Percentiles rank a stretch among this genome's conserved stretches.
Conservation (phyloP, 1,140 invertebrate genomes). For the Heliothis virescens region DNA sequence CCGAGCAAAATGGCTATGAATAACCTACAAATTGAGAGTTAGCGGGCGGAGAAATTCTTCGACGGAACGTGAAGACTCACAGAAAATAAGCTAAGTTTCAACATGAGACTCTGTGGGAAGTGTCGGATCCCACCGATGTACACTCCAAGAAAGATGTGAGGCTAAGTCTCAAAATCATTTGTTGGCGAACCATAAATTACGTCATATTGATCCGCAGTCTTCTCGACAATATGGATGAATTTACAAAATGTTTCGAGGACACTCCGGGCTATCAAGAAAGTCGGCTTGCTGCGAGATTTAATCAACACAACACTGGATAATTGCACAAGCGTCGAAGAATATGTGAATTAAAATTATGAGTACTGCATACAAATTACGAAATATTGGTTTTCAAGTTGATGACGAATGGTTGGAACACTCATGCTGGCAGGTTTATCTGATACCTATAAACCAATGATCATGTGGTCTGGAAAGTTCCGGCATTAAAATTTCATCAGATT, state of each 20-base stretch:
- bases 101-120: too few relatives aligned
- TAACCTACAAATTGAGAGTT: constrained; percentile 23
- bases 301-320: neutral
- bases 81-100: too few relatives aligned
- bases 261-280: neutral
- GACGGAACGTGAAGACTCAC: too few relatives aligned
- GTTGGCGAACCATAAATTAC: constrained; percentile 15
- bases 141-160: neutral
- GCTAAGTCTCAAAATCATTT: constrained; percentile 14
- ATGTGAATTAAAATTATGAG: neutral
- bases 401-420: constrained; percentile 52
- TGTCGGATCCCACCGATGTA: neutral
- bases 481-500: constrained; percentile 65
- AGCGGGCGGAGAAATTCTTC: constrained; percentile 3
- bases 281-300: neutral
- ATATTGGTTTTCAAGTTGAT: constrained; percentile 6
- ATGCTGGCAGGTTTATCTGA: constrained; percentile 70
- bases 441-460: constrained; percentile 55
- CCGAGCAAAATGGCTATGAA: neutral
- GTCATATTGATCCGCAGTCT: neutral
- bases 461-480: constrained; percentile 67
- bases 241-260: neutral
- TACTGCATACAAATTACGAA: neutral
- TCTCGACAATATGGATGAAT: neutral
- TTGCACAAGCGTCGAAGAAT: neutral